Evolutionary conservation across 2,888 invertebrate species (phyloP), one percentile per base, ranked within the genome.

Genomic region (Brachycybe producta): DNA sequence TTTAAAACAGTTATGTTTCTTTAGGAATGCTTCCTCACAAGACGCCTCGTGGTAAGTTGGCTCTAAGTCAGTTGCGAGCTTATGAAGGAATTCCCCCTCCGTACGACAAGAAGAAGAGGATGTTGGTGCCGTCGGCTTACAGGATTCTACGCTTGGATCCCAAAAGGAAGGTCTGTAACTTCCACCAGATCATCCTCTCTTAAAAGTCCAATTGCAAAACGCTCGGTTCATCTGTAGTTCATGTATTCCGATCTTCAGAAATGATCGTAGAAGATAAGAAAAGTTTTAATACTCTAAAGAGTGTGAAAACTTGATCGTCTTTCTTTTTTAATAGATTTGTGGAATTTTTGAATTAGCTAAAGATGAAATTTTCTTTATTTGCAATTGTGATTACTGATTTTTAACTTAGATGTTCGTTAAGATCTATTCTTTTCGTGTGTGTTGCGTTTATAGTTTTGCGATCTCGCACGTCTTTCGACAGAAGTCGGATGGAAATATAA

Each of bases 401-500:
- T n/a, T 40, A n/a, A 19, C 8, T 40, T n/a, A n/a, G n/a, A n/a
- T n/a, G n/a, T n/a, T n/a, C n/a, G n/a, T 40, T 30, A 30, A 8
- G 32, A 30, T 30, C 15, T 30, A 5, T 34, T 23, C 5, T 2
- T 4, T 24, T 24, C 7, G 19, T 17, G 26, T n/a, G 8, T 23
- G 23, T 1, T n/a, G 15, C 15, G 63, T 5, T 34, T 49, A 13
- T 66, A 91, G 87, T 97, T 83, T 75, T 95, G 94, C 71, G 82
- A 83, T 61, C 80, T 99, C 54, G 95, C 95, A 54, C 84, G 97
- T 61, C 76, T 99, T 58, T 90, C 95, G 39, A 88, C 92, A 68
- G 98, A 98, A 73, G 94, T 98, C 53, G 98, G 98, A 64, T 99
- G 98, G 98, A 98, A 98, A 71, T 98, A 98, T 78, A 84, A 91